Conservation (phyloP, 2,797 vertebrate genomes). For the Syngnathus acus region DNA sequence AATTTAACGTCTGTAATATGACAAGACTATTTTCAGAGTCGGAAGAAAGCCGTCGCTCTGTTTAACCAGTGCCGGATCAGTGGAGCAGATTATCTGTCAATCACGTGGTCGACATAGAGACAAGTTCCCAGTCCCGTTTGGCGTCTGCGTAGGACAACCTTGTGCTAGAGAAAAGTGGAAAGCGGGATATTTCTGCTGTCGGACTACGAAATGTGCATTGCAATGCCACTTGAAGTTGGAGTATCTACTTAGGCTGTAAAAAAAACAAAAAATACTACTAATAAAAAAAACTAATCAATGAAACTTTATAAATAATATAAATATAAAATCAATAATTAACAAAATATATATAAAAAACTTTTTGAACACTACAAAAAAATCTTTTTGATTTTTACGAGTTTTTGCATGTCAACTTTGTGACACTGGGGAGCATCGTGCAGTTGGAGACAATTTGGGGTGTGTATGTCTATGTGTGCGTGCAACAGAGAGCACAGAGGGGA, state of each 20-base stretch:
- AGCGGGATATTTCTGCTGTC: neutral
- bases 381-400: no score
- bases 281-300: no score
- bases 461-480: neutral
- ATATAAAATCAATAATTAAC: no score
- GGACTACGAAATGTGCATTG: neutral
- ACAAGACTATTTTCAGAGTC: neutral
- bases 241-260: neutral
- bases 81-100: neutral
- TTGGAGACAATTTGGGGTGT: conserved; percentile 6
- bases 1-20: neutral
- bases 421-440: conserved; percentile 43
- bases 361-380: no score
- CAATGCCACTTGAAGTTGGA: neutral
- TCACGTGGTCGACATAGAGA: conserved; percentile 35
- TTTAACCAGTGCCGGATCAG: neutral
- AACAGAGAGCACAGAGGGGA: neutral
- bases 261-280: no score
- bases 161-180: neutral
- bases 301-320: no score
- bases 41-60: neutral
- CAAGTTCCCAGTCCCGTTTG: conserved; percentile 53
- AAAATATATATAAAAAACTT: no score
- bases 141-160: conserved; percentile 21
- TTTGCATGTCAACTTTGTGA: conserved; percentile 22